Conservation (phyloP, 2,888 invertebrate genomes). For the Itoplectis maculator region DNA sequence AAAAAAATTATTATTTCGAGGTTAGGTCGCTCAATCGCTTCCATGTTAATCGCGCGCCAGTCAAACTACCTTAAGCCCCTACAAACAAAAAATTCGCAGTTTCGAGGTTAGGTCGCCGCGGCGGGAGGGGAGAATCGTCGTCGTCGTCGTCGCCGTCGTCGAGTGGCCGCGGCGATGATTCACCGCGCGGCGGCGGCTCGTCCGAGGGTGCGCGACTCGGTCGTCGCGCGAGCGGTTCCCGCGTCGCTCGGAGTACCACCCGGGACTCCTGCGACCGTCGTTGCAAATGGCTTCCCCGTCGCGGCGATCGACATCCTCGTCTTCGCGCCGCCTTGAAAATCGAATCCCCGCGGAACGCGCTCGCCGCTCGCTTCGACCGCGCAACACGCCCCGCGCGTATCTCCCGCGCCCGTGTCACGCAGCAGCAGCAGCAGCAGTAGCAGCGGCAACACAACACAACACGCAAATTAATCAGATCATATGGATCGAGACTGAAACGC, state of each 20-base stretch:
- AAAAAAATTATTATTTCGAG: neutral
- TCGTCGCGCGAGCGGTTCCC: no score
- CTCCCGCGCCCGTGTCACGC: constrained; percentile 10
- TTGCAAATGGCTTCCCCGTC: constrained; percentile 66
- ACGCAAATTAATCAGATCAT: constrained; percentile 33
- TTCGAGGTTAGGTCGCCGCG: neutral
- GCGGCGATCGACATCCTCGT: constrained; percentile 45
- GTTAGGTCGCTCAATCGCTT: neutral
- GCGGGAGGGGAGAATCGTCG: constrained; percentile 31
- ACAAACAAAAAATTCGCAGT: constrained; percentile 5
- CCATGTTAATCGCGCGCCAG: neutral
- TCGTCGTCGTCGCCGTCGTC: no score
- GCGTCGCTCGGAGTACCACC: constrained; percentile 41
- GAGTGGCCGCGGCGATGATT: constrained; percentile 48
- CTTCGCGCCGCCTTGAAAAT: neutral
- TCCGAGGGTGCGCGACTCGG: constrained; percentile 7
- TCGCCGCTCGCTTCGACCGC: constrained; percentile 43
- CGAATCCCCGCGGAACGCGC: constrained; percentile 21
- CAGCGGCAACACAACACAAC: constrained; percentile 17
- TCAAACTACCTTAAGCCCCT: neutral
- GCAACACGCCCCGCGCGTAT: constrained; percentile 51
- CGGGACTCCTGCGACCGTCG: constrained; percentile 60
- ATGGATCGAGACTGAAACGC: constrained; percentile 9
- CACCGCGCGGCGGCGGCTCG: constrained; percentile 19
- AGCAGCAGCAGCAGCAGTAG: no score